Base-by-base conservation (phyloP, 2,113 vertebrate genomes). In the Phaethon lepturus region DNA sequence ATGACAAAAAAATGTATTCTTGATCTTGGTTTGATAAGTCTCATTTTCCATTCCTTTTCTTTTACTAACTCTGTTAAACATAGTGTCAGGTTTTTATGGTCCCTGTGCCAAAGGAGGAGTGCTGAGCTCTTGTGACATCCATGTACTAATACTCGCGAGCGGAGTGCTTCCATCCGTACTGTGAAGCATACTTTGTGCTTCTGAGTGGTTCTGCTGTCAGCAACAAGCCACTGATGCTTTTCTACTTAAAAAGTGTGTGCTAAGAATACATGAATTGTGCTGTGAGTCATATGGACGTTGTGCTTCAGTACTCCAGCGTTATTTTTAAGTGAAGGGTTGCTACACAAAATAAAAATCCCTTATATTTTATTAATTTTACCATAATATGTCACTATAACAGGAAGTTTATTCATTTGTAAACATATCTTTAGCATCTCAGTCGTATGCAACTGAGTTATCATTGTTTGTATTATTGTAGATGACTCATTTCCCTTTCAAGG, bases 351-450 rank as follows among this genome's bases (percentile, higher is more conserved):
- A 49, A 52, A 79, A 63, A 69, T 59, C 35, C 17, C 40, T 40
- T 40, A 49, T 96, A 74, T 67, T 44, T 76, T 52, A 23, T 67
- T 22, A 90, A 40, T 60, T 85, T 93, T 91, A 58, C 92, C 81
- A 56, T 96, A 93, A 90, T 97, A 73, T 18, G 90, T 86, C 72
- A 67, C 63, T 95, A 94, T 66, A 93, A 95, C 93, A 97, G 98
- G 97, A 98, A 98, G 98, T 98, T 98, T 98, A 98, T 97, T 97
- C 93, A 85, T 97, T 98, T 98, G 96, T 98, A 98, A 98, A 98
- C 98, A 98, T 95, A 96, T 97, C 98, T 98, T 98, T 97, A 97
- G 95, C 97, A 97, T 98, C 98, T 98, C 96, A 96, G 96, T 98
- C 97, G 98, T 98, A 98, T 98, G 97, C 96, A 95, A 96, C 75